These are phyloP conservation scores for Trichonephila inaurata DNA, from an alignment of 1,140 invertebrate genomes.

Conservation along the genomic window DNA sequence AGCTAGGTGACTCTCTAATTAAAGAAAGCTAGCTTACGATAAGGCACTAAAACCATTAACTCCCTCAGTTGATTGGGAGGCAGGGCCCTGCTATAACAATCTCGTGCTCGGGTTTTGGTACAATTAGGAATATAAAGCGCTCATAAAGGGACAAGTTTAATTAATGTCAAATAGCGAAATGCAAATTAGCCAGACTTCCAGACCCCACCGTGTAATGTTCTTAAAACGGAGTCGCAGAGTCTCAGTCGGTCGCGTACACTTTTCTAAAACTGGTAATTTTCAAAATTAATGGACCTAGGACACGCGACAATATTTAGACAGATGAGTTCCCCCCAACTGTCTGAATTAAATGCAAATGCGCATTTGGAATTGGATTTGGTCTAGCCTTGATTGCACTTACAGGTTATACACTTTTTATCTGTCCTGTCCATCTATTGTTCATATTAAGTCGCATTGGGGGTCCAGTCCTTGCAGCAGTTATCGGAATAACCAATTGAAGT, in stretches of 20 bases:
- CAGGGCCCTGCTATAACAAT: no score
- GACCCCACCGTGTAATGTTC: not conserved
- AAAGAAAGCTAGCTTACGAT: no score
- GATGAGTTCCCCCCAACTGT: not conserved
- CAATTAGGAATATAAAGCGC: not conserved
- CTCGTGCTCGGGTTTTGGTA: not conserved
- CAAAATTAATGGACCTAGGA: not conserved
- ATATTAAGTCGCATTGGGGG: not conserved
- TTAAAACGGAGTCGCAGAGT: not conserved
- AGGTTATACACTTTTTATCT: not conserved
- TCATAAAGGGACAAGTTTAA: not conserved
- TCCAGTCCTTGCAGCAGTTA: no score
- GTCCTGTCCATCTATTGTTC: not conserved
- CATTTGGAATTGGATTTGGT: not conserved
- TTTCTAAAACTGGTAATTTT: constrained; percentile 28
- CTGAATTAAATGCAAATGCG: constrained; percentile 28
- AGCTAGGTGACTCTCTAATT: no score
- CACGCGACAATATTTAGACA: constrained; percentile 19
- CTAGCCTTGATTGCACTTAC: not conserved
- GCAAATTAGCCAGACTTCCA: constrained; percentile 21
- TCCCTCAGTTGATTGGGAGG: not conserved
- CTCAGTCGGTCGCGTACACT: not conserved
- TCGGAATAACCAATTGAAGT: no score
- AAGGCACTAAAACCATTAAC: no score
- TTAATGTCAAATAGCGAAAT: constrained; percentile 9